These are phyloP conservation scores for Notolepis coatsorum DNA, from an alignment of 2,797 vertebrate species.

Conservation along the genomic window DNA sequence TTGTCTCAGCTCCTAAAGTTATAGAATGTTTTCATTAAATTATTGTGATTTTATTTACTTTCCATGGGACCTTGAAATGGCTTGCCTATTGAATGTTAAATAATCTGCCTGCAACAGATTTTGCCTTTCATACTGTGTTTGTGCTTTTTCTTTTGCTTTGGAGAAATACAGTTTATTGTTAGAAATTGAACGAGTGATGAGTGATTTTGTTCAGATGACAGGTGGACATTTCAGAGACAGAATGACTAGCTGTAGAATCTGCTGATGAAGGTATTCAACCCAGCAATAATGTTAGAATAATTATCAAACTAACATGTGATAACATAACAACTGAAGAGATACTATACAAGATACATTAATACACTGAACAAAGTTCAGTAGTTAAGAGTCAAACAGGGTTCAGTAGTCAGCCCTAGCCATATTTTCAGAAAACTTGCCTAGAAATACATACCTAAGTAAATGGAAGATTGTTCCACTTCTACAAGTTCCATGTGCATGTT, in stretches of 20 bases:
- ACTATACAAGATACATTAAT: not conserved
- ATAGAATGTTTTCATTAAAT: conserved; percentile 39
- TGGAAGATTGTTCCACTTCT: too few relatives aligned
- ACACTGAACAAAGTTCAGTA: not conserved
- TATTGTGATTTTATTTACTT: conserved; percentile 34
- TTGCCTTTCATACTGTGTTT: conserved; percentile 4
- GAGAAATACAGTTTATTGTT: conserved; percentile 53
- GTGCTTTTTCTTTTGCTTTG: conserved; percentile 53
- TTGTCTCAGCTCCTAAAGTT: not conserved
- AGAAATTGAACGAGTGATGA: not conserved
- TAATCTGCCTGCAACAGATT: not conserved
- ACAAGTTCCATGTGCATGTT: too few relatives aligned
- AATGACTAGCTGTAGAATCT: not conserved
- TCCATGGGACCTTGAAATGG: conserved; percentile 9
- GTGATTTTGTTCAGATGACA: not conserved
- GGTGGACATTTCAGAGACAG: not conserved
- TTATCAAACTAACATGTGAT: not conserved
- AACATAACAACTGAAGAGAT: not conserved
- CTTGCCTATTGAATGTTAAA: not conserved
- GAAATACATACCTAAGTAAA: too few relatives aligned
- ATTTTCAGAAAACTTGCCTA: too few relatives aligned
- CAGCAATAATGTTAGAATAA: not conserved
- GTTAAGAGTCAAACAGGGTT: too few relatives aligned
- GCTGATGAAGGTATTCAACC: too few relatives aligned
- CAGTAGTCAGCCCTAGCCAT: too few relatives aligned